Conservation (phyloP, 2,888 invertebrate species). For the Zaprionus lineosus region DNA sequence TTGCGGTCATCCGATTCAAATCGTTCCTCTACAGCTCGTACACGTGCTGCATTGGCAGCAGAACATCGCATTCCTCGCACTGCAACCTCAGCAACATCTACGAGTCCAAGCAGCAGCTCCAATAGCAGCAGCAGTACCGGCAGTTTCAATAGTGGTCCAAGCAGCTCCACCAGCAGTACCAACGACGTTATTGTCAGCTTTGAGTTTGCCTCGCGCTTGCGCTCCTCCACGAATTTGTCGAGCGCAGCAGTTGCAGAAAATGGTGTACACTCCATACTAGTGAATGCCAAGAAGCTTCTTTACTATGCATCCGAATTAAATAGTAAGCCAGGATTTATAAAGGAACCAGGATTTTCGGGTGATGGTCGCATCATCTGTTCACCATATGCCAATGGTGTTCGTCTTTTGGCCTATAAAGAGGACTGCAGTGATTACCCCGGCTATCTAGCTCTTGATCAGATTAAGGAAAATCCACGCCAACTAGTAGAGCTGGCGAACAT, state of each 20-base stretch:
- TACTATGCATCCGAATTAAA: slow-evolving; percentile 94
- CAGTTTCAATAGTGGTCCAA: slow-evolving; percentile 20
- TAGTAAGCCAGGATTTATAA: slow-evolving; percentile 95
- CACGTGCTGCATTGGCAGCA: slow-evolving; percentile 3
- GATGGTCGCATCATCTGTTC: slow-evolving; percentile 96
- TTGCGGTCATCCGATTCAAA: slow-evolving; percentile 30
- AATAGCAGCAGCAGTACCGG: slow-evolving; percentile 44
- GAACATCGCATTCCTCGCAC: slow-evolving; percentile 6
- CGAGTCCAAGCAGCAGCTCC: slow-evolving; percentile 35
- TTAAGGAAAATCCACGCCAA: slow-evolving; percentile 79
- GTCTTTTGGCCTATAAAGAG: slow-evolving; percentile 91
- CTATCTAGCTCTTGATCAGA: slow-evolving; percentile 81
- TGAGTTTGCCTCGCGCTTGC: slow-evolving; percentile 46
- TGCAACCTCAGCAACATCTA: slow-evolving; percentile 7
- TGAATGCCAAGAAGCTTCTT: slow-evolving; percentile 90
- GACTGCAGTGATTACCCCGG: slow-evolving; percentile 89
- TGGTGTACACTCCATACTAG: slow-evolving; percentile 65
- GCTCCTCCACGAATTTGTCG: slow-evolving; percentile 2
- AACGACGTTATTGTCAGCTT: slow-evolving; percentile 37
- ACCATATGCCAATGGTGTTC: slow-evolving; percentile 92
- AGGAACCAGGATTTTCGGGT: slow-evolving; percentile 94
- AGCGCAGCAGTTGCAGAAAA: neutral
- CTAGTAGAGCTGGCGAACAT: slow-evolving; percentile 88
- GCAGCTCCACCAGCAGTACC: slow-evolving; percentile 20
- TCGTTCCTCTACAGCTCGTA: slow-evolving; percentile 25